phyloP scores from a whole-genome alignment of 2,888 invertebrate genomes.

The Chloroclysta siterata region DNA sequence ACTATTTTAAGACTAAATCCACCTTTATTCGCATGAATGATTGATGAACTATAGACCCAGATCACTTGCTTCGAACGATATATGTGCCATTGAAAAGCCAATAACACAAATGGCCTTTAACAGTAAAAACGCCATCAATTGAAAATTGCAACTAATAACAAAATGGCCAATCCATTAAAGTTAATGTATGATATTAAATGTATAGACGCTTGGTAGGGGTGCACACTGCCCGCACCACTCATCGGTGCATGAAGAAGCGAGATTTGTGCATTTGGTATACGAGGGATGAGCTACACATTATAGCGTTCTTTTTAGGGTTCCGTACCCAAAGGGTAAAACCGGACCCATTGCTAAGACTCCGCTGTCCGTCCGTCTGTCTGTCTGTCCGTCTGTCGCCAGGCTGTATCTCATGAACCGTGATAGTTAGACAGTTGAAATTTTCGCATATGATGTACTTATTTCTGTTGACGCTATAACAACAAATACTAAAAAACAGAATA shows the following conservation, averaged over 20 bases:
- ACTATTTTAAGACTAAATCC: too few species aligned
- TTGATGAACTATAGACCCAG: background rate
- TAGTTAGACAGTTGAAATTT: too few species aligned
- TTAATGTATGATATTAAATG: conserved; percentile 70
- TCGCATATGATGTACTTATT: too few species aligned
- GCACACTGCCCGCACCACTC: conserved; percentile 59
- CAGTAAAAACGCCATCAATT: conserved; percentile 39
- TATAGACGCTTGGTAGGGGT: conserved; percentile 50
- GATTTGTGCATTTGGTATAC: conserved; percentile 64
- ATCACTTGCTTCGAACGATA: conserved; percentile 8
- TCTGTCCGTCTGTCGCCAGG: too few species aligned
- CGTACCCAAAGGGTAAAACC: too few species aligned
- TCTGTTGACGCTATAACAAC: too few species aligned
- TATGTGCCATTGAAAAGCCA: conserved; percentile 14
- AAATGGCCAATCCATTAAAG: conserved; percentile 80
- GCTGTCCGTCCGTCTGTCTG: too few species aligned
- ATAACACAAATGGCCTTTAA: conserved; percentile 41
- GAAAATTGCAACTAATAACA: conserved; percentile 59
- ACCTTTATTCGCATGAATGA: background rate
- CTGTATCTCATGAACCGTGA: too few species aligned
- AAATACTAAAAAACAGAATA: too few species aligned
- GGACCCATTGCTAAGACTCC: too few species aligned
- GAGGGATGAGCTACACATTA: conserved; percentile 38
- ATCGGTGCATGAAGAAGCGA: conserved; percentile 70
- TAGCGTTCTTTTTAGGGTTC: background rate